A percentile compares a stretch with the other conserved stretches of the same genome.
phyloP scores from a whole-genome alignment of 2,888 invertebrate species.

The Hypomecis punctinalis region DNA sequence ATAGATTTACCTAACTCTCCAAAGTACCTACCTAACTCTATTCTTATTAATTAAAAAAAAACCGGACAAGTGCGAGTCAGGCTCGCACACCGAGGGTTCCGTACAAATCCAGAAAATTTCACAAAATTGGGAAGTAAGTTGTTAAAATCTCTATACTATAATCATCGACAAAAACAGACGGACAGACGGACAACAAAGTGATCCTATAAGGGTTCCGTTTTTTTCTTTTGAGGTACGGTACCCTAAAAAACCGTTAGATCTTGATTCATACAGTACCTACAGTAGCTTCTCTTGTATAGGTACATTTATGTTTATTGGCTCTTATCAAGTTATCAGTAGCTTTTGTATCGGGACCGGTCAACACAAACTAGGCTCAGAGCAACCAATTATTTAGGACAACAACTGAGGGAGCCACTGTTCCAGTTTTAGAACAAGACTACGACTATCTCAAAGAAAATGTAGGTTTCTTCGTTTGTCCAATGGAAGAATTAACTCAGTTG shows the following conservation, averaged over 20 bases:
- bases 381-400: not conserved
- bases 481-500: not conserved
- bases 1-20: too few species aligned
- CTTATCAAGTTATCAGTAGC: slow-evolving; percentile 4
- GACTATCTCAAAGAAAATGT: not conserved
- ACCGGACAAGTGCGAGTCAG: too few species aligned
- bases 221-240: not conserved
- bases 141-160: too few species aligned
- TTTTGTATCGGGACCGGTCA: slow-evolving; percentile 1
- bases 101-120: too few species aligned
- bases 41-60: too few species aligned
- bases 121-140: too few species aligned
- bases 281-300: too few species aligned
- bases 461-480: not conserved
- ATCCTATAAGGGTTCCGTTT: not conserved
- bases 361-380: not conserved
- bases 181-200: too few species aligned
- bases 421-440: not conserved
- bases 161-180: too few species aligned
- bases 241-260: not conserved
- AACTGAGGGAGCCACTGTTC: not conserved
- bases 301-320: not conserved
- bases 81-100: too few species aligned
- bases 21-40: too few species aligned
- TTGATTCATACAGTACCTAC: too few species aligned